Percentiles rank a stretch among this genome's conserved stretches.
Conservation (phyloP, 2,888 invertebrate genomes). For the Microctonus brassicae region DNA sequence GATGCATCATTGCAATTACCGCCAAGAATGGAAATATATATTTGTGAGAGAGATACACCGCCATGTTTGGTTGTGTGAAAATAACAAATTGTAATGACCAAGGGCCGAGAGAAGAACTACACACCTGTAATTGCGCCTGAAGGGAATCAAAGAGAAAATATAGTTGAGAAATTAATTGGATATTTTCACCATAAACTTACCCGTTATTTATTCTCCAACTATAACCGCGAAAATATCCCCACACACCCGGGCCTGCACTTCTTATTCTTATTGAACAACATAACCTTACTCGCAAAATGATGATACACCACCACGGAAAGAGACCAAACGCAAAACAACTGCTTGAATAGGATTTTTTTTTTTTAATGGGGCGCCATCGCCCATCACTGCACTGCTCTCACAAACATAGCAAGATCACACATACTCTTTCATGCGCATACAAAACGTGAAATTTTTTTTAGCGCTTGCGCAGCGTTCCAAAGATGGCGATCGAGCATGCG, state of each 20-base stretch:
- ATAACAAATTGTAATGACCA: constrained; percentile 39
- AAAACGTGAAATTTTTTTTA: too few species aligned
- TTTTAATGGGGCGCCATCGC: constrained; percentile 47
- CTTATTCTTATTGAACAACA: constrained; percentile 43
- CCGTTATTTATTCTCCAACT: constrained; percentile 9
- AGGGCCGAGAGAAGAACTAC: constrained; percentile 23
- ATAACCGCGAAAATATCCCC: constrained; percentile 34
- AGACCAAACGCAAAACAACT: constrained; percentile 47
- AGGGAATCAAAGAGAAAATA: constrained; percentile 24
- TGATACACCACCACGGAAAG: constrained; percentile 38
- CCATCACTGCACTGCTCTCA: constrained; percentile 23
- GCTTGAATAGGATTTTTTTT: constrained; percentile 39
- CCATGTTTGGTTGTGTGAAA: background rate
- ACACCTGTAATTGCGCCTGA: background rate
- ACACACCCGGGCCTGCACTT: constrained; percentile 36
- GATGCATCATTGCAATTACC: background rate
- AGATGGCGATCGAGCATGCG: background rate
- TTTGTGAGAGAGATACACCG: constrained; percentile 5
- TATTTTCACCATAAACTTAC: constrained; percentile 19
- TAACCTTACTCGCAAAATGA: constrained; percentile 49
- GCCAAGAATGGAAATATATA: constrained; percentile 20
- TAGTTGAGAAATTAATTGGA: constrained; percentile 31
- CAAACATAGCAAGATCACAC: background rate
- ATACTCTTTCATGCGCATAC: background rate
- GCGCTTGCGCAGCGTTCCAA: background rate